Evolutionary conservation across 2,113 vertebrate species (phyloP), one percentile per base, ranked within the genome.

Genomic region (Myotis lucifugus): DNA sequence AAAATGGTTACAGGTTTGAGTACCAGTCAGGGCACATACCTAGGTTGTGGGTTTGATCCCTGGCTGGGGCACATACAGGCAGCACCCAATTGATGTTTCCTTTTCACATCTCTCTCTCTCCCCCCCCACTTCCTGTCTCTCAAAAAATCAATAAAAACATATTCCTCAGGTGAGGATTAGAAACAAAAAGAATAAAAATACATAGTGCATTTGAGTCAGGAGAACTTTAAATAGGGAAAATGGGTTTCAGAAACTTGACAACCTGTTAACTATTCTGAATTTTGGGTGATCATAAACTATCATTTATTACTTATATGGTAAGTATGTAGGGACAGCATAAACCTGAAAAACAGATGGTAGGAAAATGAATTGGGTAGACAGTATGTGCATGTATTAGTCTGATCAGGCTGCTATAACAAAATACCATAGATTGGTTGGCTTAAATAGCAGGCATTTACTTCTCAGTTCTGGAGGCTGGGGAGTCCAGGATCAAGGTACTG

Each of bases 151-250:
- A 29, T 61, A 61, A 61, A 61, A 61, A 61, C 59, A 61, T 61
- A 61, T 56, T 61, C 59, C 59, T 61, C 59, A 29, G 25, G 25
- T 61, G 25, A 61, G 59, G 59, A 61, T 27, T 61, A 61, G 59
- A 27, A 61, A 27, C 59, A 27, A 61, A 61, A 61, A 61, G 9
- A 61, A 61, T 27, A 61, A 61, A 56, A 8, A 56, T 56, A 56
- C 21, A 8, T 21, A 86, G 64, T 87, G 19, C 42, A 40, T 96
- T 94, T 29, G n/a, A 89, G 56, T 88, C 77, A 66, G 34, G 69
- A 92, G 61, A 92, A 42, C 8, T 97, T 67, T 83, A 89, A 94
- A 73, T 85, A 77, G 81, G 40, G 82, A 83, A 94, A 90, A 78
- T 46, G 78, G 56, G 69, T 73, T 93, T 92, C 54, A 72, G 85